Conservation (phyloP, 2,797 vertebrate species). For the Cuculus canorus region DNA sequence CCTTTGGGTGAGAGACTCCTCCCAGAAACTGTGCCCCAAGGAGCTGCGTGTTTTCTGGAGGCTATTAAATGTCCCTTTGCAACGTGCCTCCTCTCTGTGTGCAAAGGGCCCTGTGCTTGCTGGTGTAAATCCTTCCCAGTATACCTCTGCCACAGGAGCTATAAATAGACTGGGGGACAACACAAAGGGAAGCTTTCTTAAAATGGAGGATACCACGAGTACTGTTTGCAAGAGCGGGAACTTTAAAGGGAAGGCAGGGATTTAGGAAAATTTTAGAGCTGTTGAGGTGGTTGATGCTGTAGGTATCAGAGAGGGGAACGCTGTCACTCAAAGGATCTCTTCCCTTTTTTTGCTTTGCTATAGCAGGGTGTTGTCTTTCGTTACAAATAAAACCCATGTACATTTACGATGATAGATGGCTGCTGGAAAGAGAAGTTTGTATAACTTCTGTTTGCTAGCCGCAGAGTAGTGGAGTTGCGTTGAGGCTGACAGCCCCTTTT, state of each 20-base stretch:
- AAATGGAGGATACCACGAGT: background rate
- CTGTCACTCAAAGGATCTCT: background rate
- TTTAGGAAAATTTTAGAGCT: background rate
- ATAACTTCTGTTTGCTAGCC: background rate
- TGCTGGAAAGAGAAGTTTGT: conserved; percentile 14
- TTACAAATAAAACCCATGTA: background rate
- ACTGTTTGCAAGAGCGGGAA: background rate
- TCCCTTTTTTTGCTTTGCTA: background rate
- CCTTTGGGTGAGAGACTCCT: background rate
- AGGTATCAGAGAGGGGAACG: background rate
- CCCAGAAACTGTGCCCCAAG: background rate
- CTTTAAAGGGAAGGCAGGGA: background rate
- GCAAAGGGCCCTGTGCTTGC: background rate
- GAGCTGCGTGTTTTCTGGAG: background rate
- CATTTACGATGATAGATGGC: background rate
- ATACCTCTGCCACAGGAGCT: background rate
- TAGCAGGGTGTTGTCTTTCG: background rate
- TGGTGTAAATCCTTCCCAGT: background rate
- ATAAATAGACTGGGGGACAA: conserved; percentile 25
- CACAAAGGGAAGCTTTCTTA: conserved; percentile 29
- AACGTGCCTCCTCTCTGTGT: background rate
- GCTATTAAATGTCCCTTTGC: background rate
- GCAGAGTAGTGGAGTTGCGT: background rate
- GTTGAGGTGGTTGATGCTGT: background rate
- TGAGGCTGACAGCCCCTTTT: background rate